Base-by-base conservation (phyloP, 2,888 invertebrate species). In the Eupithecia centaureata region DNA sequence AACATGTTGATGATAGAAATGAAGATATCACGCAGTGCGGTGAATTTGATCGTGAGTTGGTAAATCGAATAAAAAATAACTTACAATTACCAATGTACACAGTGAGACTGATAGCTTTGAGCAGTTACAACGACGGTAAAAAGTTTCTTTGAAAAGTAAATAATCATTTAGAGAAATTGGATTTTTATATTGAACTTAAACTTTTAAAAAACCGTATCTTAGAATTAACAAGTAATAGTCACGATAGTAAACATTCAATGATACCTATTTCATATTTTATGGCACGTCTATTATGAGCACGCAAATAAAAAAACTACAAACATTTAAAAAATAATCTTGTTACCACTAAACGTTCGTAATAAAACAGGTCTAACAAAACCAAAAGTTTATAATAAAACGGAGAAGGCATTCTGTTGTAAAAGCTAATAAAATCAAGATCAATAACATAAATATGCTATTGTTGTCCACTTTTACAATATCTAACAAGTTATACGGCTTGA, bases 401-500 rank as follows among this genome's bases (percentile, higher is more conserved):
- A 76, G 64, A 65, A 62, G 72, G 76, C 78, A 76, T 76, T 79
- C 79, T 79, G 67, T 67, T 77, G 76, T 75, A 67, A 75, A 79
- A 76, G 69, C 76, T 79, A 79, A 90, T 91, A 90, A 91, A 90
- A 90, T 86, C 85, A 85, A 84, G 87, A 88, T 85, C 90, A 90
- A 89, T 88, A 90, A 87, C 85, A 88, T 85, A 88, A 89, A 90
- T 83, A 86, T 79, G 73, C 88, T 83, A 91, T 92, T 92, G 92
- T 93, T 87, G 86, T 85, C 86, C 82, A 78, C 82, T 84, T 83
- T 82, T 83, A 86, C 83, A 86, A 82, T 83, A 84, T 87, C 87
- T 88, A 87, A 91, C 86, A 87, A 87, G 86, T 89, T 91, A 91
- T 91, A 91, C 88, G 86, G 86, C 78, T 81, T 84, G 85, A 89